phyloP scores from a whole-genome alignment of 2,797 vertebrate species.

The Cynopterus sphinx region DNA sequence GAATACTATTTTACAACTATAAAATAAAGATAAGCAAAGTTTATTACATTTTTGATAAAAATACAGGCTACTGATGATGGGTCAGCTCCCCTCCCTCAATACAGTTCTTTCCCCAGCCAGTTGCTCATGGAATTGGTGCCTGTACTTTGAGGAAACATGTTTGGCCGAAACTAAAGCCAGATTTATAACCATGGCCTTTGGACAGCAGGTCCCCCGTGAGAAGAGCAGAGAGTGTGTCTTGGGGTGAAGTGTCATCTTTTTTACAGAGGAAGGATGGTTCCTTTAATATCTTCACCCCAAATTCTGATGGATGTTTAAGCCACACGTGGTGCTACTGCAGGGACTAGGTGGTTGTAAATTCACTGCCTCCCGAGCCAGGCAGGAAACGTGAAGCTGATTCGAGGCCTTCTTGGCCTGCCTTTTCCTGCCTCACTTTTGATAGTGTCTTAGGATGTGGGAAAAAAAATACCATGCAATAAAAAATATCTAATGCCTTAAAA shows the following conservation, averaged over 20 bases:
- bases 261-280: not conserved
- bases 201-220: not conserved
- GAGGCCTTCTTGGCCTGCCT: not conserved
- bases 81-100: not conserved
- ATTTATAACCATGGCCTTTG: not conserved
- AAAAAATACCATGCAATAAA: not conserved
- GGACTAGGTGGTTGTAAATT: not conserved
- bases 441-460: not conserved
- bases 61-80: not conserved
- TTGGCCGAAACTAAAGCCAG: not conserved
- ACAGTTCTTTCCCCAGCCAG: not conserved
- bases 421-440: not conserved
- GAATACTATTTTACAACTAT: not conserved
- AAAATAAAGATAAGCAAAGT: not conserved
- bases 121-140: not conserved
- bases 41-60: not conserved
- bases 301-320: not conserved
- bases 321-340: accelerated
- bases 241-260: not conserved
- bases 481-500: not conserved
- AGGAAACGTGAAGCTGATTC: not conserved
- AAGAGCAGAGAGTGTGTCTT: not conserved
- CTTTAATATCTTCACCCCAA: not conserved
- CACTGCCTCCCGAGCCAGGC: not conserved
- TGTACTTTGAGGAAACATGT: not conserved